Evolutionary conservation across 2,797 vertebrate species (phyloP), one percentile per base, ranked within the genome.

Genomic region (Hydrocynus forskahlii): DNA sequence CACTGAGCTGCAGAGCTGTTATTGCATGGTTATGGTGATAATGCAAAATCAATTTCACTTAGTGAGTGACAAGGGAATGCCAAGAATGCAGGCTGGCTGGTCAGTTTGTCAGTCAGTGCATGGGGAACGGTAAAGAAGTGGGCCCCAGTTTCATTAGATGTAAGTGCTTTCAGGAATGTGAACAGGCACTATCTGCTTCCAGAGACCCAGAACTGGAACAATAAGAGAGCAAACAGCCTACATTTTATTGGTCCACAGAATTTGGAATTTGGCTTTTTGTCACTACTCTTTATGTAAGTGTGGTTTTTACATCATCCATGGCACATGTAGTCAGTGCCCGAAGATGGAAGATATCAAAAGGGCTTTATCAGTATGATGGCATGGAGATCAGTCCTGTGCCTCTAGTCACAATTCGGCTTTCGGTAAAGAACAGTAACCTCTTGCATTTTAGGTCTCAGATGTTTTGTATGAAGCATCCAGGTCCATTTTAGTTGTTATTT

Each of bases 81-180:
- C 16, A 94, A 90, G 94, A 94, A 95, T 94, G 92, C 86, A 81
- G 87, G 91, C 89, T 86, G 86, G 86, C 87, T 89, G 86, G 86
- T 88, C 89, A 79, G 77, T 89, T 88, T 88, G 83, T 92, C 89
- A 86, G 89, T 89, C 89, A 89, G 89, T 88, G 81, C 88, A 48
- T 80, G 75, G 83, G 83, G 81, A 88, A 82, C 52, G 43, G 80
- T 86, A 63, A 78, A 86, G 87, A 89, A 82, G 78, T 80, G 89
- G 91, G 91, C 90, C 93, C 90, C 90, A 88, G 83, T 92, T 93
- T 93, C 90, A 93, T 93, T 93, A 93, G 88, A 93, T 91, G 90
- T 89, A 91, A 92, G 87, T 87, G 40, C 19, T 85, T 91, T 81
- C 84, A 84, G 92, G 91, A 94, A 92, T 93, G 89, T 89, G 89